Conservation (phyloP, 2,113 vertebrate genomes). For the Stegastes partitus region DNA sequence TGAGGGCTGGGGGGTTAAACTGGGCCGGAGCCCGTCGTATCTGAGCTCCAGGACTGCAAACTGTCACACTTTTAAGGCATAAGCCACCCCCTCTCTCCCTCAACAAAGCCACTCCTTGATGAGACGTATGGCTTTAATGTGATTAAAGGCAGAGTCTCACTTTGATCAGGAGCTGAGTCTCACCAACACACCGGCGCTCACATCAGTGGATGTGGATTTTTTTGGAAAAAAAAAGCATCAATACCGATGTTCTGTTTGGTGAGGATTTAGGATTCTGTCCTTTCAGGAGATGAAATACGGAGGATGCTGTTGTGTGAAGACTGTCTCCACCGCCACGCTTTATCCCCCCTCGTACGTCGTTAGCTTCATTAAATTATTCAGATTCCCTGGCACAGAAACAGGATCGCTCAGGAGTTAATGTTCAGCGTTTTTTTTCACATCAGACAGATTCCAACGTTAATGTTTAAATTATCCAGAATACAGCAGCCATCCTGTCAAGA, state of each 20-base stretch:
- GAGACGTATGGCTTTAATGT: not conserved
- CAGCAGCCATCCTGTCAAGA: too few relatives aligned
- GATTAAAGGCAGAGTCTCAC: not conserved
- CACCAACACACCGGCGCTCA: not conserved
- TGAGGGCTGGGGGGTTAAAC: not conserved
- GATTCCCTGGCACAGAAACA: too few relatives aligned
- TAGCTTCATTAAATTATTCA: too few relatives aligned
- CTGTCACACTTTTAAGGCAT: not conserved
- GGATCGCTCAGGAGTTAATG: too few relatives aligned
- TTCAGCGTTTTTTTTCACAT: too few relatives aligned
- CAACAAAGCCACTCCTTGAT: not conserved
- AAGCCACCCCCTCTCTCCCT: not conserved
- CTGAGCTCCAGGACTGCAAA: not conserved
- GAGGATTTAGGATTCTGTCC: not conserved
- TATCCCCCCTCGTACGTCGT: too few relatives aligned
- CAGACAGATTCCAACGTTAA: too few relatives aligned
- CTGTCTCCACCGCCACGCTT: too few relatives aligned
- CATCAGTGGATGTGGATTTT: not conserved
- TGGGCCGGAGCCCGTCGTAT: not conserved
- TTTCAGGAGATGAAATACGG: not conserved
- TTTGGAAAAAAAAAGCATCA: not conserved
- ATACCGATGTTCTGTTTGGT: not conserved
- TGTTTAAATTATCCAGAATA: too few relatives aligned
- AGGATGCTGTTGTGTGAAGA: too few relatives aligned
- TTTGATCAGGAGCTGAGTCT: not conserved